Evolutionary conservation across 2,797 vertebrate genomes (phyloP), one percentile per base, ranked within the genome.

Genomic region (Enteromius anoplus): DNA sequence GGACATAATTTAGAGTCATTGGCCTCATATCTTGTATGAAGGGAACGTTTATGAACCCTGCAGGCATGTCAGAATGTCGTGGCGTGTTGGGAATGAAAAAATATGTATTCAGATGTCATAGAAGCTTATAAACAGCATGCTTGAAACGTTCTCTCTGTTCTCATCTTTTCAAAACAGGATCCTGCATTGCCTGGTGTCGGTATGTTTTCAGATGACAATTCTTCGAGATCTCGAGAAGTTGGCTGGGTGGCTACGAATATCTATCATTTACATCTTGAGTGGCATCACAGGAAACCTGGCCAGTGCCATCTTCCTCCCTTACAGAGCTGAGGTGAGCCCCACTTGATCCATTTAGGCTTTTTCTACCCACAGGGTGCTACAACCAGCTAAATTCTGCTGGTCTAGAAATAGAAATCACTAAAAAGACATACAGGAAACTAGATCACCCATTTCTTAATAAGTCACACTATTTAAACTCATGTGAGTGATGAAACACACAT

Each of bases 131-230:
- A 72, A 64, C 9, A 65, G 72, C 23, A 42, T 66, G 69, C 42
- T 66, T 60, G 78, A 47, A 66, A 10, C 26, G 0, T 75, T 51
- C 34, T 71, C 34, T 69, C 23, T 55, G 32, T 75, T 85, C 89
- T 86, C 37, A 45, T 81, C 37, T 65, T 47, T 84, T 47, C n/a
- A n/a, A 66, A 69, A 88, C 93, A 99, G 98, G 93, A 94, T 99
- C 92, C 95, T 99, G 93, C 98, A 99, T 95, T 99, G 98, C 91
- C 90, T 99, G 93, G 97, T 99, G 85, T 99, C 98, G 0, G 87
- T 98, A 89, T 96, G 96, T 89, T 98, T 99, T 94, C 98, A 99
- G 94, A 99, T 99, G 98, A 99, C 98, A 42, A 98, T 99, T 90
- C 91, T 99, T 87, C 93, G 97, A 85, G 98, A 99, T 93, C 90